These are phyloP conservation scores for Eubucco bourcierii DNA, from an alignment of 2,113 vertebrate genomes.

Conservation along the genomic window DNA sequence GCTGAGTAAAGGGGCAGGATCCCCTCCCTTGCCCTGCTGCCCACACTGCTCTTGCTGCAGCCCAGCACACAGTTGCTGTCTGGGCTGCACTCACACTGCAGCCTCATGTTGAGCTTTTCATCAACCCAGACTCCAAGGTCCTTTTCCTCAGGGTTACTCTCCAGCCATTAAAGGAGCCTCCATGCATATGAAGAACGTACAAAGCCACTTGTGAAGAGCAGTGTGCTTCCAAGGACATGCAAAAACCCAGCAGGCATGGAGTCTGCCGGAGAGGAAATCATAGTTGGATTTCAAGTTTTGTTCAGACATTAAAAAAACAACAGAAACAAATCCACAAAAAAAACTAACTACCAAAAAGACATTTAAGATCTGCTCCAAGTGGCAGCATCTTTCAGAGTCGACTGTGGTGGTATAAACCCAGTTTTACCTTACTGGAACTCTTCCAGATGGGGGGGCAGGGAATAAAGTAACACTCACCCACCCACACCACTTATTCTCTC, in stretches of 20 bases:
- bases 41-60: too few relatives aligned
- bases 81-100: too few relatives aligned
- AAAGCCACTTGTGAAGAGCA: background rate
- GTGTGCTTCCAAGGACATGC: background rate
- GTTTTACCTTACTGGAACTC: background rate
- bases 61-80: too few relatives aligned
- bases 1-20: too few relatives aligned
- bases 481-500: background rate
- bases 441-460: accelerated
- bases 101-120: too few relatives aligned
- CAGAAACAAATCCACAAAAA: too few relatives aligned
- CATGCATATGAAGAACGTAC: background rate
- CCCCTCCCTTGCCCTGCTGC: too few relatives aligned
- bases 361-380: background rate
- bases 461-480: too few relatives aligned
- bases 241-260: background rate
- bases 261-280: background rate
- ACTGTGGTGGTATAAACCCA: background rate
- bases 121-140: too few relatives aligned
- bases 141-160: too few relatives aligned
- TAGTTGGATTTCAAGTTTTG: background rate
- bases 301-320: background rate
- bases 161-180: background rate
- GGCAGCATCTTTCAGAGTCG: background rate
- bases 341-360: too few relatives aligned